These are phyloP conservation scores for Metridium senile DNA, from an alignment of 92 coral and sea anemone genomes.

Conservation along the genomic window DNA sequence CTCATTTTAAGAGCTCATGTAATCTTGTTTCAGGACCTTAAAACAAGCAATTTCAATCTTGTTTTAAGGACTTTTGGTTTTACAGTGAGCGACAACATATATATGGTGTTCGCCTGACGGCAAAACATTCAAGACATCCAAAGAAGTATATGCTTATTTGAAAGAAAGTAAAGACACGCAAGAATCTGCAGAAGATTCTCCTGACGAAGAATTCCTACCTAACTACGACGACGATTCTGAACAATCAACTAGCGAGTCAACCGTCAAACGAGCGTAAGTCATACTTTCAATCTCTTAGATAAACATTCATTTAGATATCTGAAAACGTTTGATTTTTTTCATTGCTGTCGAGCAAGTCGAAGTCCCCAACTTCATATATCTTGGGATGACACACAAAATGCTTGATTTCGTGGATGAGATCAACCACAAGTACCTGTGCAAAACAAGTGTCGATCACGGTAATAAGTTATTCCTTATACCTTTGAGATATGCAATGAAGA, in stretches of 20 bases:
- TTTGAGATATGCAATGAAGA: too few relatives aligned
- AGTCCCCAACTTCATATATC: conserved; percentile 8
- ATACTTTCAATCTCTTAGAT: too few relatives aligned
- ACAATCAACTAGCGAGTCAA: conserved; percentile 1
- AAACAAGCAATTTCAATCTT: too few relatives aligned
- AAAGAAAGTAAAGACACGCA: too few relatives aligned
- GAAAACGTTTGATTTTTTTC: too few relatives aligned
- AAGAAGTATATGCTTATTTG: not conserved
- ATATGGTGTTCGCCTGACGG: conserved; percentile 7
- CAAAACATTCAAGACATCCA: conserved; percentile 5
- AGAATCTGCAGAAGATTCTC: too few relatives aligned
- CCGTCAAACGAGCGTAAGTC: not conserved
- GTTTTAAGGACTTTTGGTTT: too few relatives aligned
- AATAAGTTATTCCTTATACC: not conserved
- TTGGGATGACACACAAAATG: conserved; percentile 11
- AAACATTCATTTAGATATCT: too few relatives aligned
- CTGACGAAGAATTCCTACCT: not conserved
- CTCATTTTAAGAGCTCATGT: too few relatives aligned
- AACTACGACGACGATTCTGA: not conserved
- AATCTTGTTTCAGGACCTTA: too few relatives aligned
- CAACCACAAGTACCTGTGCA: conserved; percentile 10
- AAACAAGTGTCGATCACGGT: too few relatives aligned
- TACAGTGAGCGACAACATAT: not conserved
- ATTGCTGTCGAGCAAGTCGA: not conserved
- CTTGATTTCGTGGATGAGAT: conserved; percentile 13